Evolutionary conservation across 1,140 invertebrate genomes (phyloP), one percentile per base, ranked within the genome.

Genomic region (Nomia melanderi): DNA sequence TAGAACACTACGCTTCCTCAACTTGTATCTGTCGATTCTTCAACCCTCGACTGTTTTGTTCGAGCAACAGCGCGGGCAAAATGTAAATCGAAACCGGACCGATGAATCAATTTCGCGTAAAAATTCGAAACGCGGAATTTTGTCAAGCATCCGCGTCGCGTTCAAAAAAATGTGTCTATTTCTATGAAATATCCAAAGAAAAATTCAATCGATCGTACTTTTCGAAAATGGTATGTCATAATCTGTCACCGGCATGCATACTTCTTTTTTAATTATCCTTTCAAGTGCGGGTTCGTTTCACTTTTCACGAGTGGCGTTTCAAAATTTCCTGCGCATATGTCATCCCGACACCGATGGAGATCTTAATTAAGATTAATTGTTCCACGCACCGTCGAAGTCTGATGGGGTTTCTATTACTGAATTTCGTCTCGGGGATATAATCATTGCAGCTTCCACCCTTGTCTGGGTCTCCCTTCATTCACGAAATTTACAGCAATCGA

Each of bases 41-140:
- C 23, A 17, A 17, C 17, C 29, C 3, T 9, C 39, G n/a, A n/a
- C 57, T 36, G 62, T 72, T 50, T 50, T 31, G 17, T 17, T 53
- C 2, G 3, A 53, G 25, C 23, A 31, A 23, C 17, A 11, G 20
- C n/a, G 17, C 41, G 57, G 12, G 17, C 20, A 25, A 50, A 59
- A 72, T 72, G 50, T 47, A 62, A 53, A 72, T 72, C 70, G 33
- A 72, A n/a, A n/a, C n/a, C n/a, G n/a, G n/a, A n/a, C n/a, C n/a
- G n/a, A n/a, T n/a, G n/a, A n/a, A n/a, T n/a, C n/a, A 63, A 64
- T 63, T 62, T 33, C 57, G 9, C 33, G n/a, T 20, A 60, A 39
- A 12, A 44, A 47, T 57, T 71, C 25, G 25, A 33, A 63, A 7
- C 14, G 23, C 8, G 23, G 6, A 62, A 50, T 36, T 47, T 50